Evolutionary conservation across 2,797 vertebrate species (phyloP), one percentile per base, ranked within the genome.

Genomic region (Lacerta bilineata): DNA sequence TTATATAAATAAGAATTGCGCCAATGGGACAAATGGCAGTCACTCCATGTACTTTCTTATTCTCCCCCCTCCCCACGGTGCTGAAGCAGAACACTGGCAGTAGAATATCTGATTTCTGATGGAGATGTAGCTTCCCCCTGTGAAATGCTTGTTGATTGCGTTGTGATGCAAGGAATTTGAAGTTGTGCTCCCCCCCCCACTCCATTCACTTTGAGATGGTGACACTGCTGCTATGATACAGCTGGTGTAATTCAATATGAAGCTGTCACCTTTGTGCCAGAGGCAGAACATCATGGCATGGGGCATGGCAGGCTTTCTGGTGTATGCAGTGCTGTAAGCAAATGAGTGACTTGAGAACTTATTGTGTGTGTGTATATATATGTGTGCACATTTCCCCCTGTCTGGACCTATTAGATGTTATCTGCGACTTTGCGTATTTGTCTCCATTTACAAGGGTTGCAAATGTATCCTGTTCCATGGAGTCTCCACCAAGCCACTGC

Each of bases 301-400:
- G 75, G 89, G 85, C 88, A 91, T 89, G 18, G n/a, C 87, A 90
- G 50, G n/a, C 39, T 91, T 74, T 84, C 83, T 11, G 79, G n/a
- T 33, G 59, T 89, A 89, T 88, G 46, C 87, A 76, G 88, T 92
- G 8, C 83, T 94, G n/a, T 71, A 85, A 83, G 88, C 66, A 91
- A 93, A 91, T 88, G 69, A 87, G 75, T 80, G 85, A 41, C 43
- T 91, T 93, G 83, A 85, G 84, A 90, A 77, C 23, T 8, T 5
- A 8, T 25, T 72, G 13, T 55, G 50, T 15, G 50, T 55, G 13
- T 41, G 33, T n/a, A n/a, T n/a, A 6, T 50, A 50, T 50, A 4
- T 55, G 13, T 86, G 83, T 85, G 84, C 11, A 39, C 64, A 87
- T 90, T 86, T 46, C 78, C 89, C 71, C 17, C 33, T 90, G 39